Evolutionary conservation across 2,113 vertebrate species (phyloP), one percentile per base, ranked within the genome.

Genomic region (Channa argus): DNA sequence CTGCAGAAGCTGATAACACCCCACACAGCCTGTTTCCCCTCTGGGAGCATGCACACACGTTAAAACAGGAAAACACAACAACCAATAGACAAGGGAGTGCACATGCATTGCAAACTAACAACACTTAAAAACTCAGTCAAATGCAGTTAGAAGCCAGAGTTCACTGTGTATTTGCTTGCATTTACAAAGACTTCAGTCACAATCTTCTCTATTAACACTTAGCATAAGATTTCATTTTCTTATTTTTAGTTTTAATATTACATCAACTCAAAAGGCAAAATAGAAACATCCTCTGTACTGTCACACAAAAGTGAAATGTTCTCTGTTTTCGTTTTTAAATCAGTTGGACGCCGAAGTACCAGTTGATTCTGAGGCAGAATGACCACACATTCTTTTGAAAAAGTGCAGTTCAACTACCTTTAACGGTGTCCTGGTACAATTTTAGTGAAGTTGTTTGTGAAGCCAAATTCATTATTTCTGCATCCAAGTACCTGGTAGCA

Each of bases 1-100:
- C 91, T 80, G 88, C 92, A 93, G 88, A 91, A 86, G 89, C 86
- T 92, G 92, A 93, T 93, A 93, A 93, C 90, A 92, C 86, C 91
- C 89, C 85, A 88, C 90, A 92, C 83, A 89, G 90, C 84, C 88
- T 85, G 90, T 83, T 92, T 90, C 87, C 85, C 85, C 88, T 91
- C 81, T 86, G 88, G 91, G 88, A 89, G 86, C 77, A 84, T 79
- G 90, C 87, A 87, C 81, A 88, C 85, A 89, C 86, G 85, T 86
- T 24, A 88, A 87, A 90, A 89, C 79, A 85, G 90, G 64, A 58
- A 81, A 86, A 80, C 82, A 84, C 88, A 91, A 89, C 89, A 85
- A 87, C 85, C 88, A 85, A 90, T 70, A 90, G 79, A 75, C 86
- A 77, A 78, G 77, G 76, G 74, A 50, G 71, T 45, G 41, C 75